Conservation (phyloP, 2,113 vertebrate species). For the Phaethornis superciliosus region DNA sequence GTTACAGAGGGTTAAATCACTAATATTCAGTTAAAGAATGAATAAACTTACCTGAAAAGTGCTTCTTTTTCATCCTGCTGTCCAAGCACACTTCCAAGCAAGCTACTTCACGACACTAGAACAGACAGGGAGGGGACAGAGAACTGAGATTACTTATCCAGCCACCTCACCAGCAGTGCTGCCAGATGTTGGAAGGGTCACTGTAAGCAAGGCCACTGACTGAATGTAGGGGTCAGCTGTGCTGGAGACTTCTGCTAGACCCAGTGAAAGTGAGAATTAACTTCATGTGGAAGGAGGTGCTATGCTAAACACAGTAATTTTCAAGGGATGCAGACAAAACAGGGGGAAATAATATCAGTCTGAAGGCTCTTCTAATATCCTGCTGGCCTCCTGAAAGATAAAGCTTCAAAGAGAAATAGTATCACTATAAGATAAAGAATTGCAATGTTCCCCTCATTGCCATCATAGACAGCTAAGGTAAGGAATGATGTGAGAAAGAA, state of each 20-base stretch:
- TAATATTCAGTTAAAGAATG: background rate
- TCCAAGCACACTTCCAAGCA: constrained; percentile 60
- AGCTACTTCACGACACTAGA: constrained; percentile 62
- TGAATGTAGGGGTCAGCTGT: background rate
- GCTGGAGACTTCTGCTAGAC: background rate
- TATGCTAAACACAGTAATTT: background rate
- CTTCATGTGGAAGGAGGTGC: background rate
- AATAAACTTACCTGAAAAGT: constrained; percentile 30
- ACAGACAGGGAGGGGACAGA: background rate
- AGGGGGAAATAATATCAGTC: background rate
- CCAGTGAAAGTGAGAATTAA: background rate
- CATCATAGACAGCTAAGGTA: background rate
- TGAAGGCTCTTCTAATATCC: background rate
- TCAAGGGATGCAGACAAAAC: background rate
- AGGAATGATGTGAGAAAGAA: background rate
- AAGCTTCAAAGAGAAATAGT: background rate
- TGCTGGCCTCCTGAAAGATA: background rate
- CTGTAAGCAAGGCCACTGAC: background rate
- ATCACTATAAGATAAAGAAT: background rate
- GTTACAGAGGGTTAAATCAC: background rate
- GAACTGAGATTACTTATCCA: background rate
- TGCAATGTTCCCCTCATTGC: background rate
- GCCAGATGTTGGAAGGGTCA: background rate
- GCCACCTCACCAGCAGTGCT: background rate
- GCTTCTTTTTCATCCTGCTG: constrained; percentile 23